Evolutionary conservation across 2,797 vertebrate genomes (phyloP).

Genomic region (Ataeniobius toweri): DNA sequence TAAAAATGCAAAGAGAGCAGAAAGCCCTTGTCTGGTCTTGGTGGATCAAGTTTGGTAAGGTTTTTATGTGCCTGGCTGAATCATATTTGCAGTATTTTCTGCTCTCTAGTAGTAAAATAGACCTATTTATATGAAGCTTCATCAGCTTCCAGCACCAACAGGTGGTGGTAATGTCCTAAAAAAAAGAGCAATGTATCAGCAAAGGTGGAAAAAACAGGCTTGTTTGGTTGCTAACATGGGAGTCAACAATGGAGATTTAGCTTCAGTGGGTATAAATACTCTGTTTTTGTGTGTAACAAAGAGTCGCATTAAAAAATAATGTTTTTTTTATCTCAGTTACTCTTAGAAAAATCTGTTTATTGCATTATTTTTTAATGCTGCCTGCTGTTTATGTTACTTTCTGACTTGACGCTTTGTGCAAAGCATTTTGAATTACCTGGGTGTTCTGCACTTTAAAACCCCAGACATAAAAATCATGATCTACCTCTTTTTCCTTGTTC

Average conservation of each 20-base stretch:
- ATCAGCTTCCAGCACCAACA: neutral
- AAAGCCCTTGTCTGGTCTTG: neutral
- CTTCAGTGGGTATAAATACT: neutral
- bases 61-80: neutral
- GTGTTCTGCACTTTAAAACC: neutral
- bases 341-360: neutral
- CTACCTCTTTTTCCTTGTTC: neutral
- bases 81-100: neutral
- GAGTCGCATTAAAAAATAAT: neutral
- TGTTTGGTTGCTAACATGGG: neutral
- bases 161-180: slow-evolving; percentile 7
- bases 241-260: neutral
- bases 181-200: neutral
- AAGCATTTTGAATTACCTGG: neutral
- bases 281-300: neutral
- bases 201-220: neutral
- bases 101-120: neutral
- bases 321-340: neutral
- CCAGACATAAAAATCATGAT: slow-evolving; percentile 10
- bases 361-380: neutral
- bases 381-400: neutral
- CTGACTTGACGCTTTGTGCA: neutral
- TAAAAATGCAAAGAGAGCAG: neutral
- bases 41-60: neutral
- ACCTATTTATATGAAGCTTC: neutral